Evolutionary conservation across 1,140 invertebrate genomes (phyloP).

Genomic region (Drosophila malerkotliana): DNA sequence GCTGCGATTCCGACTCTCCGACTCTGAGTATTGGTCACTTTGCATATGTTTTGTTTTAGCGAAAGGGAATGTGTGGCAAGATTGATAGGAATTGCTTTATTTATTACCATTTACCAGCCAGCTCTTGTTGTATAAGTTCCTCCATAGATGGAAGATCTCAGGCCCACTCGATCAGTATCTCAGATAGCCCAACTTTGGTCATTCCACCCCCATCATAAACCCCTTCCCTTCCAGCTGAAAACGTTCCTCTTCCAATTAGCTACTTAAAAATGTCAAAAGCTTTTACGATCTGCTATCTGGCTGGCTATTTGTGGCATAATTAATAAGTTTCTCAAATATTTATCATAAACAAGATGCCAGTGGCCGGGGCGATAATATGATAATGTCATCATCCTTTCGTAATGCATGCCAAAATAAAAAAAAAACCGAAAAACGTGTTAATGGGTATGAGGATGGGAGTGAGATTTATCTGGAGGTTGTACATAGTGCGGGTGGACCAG

Average conservation of each 20-base stretch:
- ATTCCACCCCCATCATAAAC: constrained; percentile 19
- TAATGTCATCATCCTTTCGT: constrained; percentile 66
- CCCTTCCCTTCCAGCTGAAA: constrained; percentile 21
- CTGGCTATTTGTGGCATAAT: constrained; percentile 78
- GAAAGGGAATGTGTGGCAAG: constrained; percentile 23
- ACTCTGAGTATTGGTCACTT: constrained; percentile 25
- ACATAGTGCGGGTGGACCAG: constrained; percentile 20
- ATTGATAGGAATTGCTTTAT: background rate
- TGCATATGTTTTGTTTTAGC: constrained; percentile 14
- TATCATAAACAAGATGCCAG: constrained; percentile 76
- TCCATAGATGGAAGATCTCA: background rate
- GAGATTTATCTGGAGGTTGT: constrained; percentile 46
- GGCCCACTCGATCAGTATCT: constrained; percentile 18
- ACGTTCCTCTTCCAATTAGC: constrained; percentile 46
- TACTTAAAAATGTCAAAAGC: constrained; percentile 50
- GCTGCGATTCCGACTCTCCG: constrained; percentile 48
- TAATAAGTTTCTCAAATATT: constrained; percentile 78
- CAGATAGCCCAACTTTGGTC: constrained; percentile 25
- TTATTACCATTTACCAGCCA: background rate
- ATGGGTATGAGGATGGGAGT: constrained; percentile 17
- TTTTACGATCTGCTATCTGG: constrained; percentile 30
- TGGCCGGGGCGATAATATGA: constrained; percentile 67
- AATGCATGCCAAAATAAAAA: constrained; percentile 45
- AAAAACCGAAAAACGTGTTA: constrained; percentile 57
- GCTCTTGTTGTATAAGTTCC: background rate